Percentiles rank a stretch among this genome's conserved stretches.
phyloP scores from a whole-genome alignment of 2,113 vertebrate genomes.

The Cynocephalus volans region DNA sequence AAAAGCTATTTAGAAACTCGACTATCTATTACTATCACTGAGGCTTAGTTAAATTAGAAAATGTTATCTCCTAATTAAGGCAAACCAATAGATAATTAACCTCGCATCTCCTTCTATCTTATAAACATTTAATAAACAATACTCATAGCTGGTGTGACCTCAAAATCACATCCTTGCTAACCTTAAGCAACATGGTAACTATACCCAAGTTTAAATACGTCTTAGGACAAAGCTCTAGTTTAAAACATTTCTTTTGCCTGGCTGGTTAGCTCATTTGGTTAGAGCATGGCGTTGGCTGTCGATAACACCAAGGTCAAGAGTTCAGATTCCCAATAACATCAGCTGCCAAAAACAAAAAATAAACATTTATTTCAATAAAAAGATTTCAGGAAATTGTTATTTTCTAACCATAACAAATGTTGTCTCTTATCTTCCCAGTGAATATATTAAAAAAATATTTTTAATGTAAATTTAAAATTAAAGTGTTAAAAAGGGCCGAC shows the following conservation, averaged over 20 bases:
- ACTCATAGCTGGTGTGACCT: not conserved
- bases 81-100: constrained; percentile 59
- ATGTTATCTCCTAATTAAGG: constrained; percentile 70
- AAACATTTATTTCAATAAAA: not conserved
- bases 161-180: constrained; percentile 17
- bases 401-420: not conserved
- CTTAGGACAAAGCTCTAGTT: not conserved
- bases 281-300: too few relatives aligned
- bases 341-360: too few relatives aligned
- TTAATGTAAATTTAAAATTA: constrained; percentile 27
- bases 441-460: not conserved
- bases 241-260: not conserved
- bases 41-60: constrained; percentile 61
- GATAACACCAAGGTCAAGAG: too few relatives aligned
- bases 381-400: constrained; percentile 1
- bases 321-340: too few relatives aligned
- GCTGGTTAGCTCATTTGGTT: too few relatives aligned
- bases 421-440: not conserved
- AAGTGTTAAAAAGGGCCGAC: constrained; percentile 22
- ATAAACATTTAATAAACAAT: constrained; percentile 25
- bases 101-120: constrained; percentile 36
- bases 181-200: not conserved
- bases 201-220: not conserved
- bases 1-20: constrained; percentile 67
- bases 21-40: constrained; percentile 39